Base-by-base conservation (phyloP, 2,888 invertebrate species). In the Pachymerium ferrugineum region DNA sequence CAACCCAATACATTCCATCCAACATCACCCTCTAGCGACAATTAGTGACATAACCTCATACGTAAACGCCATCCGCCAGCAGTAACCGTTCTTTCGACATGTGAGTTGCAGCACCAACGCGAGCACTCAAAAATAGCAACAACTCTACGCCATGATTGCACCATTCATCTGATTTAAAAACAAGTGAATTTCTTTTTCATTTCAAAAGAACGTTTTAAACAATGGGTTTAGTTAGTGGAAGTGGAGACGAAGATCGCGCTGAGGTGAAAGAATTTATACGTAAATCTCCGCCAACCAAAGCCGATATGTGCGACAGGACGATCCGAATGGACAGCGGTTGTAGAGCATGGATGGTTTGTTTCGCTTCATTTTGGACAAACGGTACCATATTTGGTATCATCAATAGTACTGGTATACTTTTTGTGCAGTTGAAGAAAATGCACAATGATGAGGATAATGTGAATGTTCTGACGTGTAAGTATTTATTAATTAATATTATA, bases 331-430 rank as follows among this genome's bases (percentile, higher is more conserved):
- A 94, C 83, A 92, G 93, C 12, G 92, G 92, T 0, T 78, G 87
- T 14, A 86, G 91, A 79, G 94, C 93, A 0, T 93, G 91, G 88
- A 83, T 89, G 75, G 89, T 95, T 16, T 87, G 94, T 86, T 79
- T 93, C 54, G 92, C 89, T 62, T 93, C 94, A 75, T 93, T 95
- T 82, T 85, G 93, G 75, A 91, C 91, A 79, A 95, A 96, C 83
- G 95, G 95, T 5, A 89, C 94, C 72, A 85, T 96, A 72, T 94
- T 95, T 83, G 93, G 95, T 69, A 88, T 93, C 67, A 93, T 96
- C 80, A 96, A 96, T 84, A 90, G 91, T 0, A 94, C 91, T 81
- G 91, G 94, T 78, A 88, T 93, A 30, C 86, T 94, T 77, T 92
- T 90, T 81, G 85, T 86, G 6, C 87, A 89, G 77, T 86, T 94